These are phyloP conservation scores for Rhinolophus ferrumequinum DNA, from an alignment of 2,113 vertebrate genomes.

Conservation along the genomic window DNA sequence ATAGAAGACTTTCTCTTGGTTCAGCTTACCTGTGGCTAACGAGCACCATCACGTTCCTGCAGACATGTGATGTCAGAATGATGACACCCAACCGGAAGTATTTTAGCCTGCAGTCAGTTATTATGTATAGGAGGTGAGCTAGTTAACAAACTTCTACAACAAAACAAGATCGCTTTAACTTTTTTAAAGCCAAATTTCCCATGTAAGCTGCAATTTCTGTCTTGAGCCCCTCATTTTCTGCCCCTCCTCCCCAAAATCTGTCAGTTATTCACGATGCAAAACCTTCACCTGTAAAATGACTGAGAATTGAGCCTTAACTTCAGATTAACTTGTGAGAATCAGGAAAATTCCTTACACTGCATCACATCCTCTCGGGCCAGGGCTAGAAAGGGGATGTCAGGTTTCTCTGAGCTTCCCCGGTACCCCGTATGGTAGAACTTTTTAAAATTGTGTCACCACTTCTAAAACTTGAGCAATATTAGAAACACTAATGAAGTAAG, in stretches of 20 bases:
- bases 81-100: conserved; percentile 70
- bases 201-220: conserved; percentile 83
- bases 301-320: conserved; percentile 84
- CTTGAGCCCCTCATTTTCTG: conserved; percentile 81
- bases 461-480: conserved; percentile 75
- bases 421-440: conserved; percentile 51
- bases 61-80: conserved; percentile 61
- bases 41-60: conserved; percentile 68
- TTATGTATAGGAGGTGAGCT: conserved; percentile 78
- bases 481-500: conserved; percentile 78
- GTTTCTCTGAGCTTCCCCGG: conserved; percentile 58
- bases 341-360: conserved; percentile 82
- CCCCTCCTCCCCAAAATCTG: conserved; percentile 40
- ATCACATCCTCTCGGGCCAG: conserved; percentile 81
- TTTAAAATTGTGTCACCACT: conserved; percentile 61
- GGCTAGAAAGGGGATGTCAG: conserved; percentile 83
- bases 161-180: conserved; percentile 86
- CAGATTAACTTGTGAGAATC: conserved; percentile 73
- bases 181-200: conserved; percentile 85
- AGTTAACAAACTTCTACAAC: conserved; percentile 83
- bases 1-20: conserved; percentile 73
- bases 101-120: conserved; percentile 79
- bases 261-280: conserved; percentile 76
- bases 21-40: conserved; percentile 31
- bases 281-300: conserved; percentile 67